phyloP scores from a whole-genome alignment of 2,888 invertebrate species.

The Pheosia gnoma region DNA sequence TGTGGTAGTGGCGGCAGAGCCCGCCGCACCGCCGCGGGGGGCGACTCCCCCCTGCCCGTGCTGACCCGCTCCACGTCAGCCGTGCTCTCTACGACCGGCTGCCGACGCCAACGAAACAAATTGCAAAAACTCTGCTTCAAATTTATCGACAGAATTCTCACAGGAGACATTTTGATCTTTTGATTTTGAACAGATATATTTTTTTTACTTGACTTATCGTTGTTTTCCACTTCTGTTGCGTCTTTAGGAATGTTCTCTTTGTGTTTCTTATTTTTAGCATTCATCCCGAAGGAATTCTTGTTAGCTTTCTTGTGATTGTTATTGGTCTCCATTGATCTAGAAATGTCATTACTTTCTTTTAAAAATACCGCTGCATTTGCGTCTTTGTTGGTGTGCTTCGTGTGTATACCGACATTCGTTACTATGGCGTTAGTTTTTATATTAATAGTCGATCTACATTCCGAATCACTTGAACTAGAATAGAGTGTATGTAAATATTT shows the following conservation, averaged over 20 bases:
- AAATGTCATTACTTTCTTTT: constrained; percentile 64
- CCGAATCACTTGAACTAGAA: constrained; percentile 89
- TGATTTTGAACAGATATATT: constrained; percentile 45
- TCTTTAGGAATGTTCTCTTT: constrained; percentile 69
- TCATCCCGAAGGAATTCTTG: constrained; percentile 84
- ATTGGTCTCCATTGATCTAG: constrained; percentile 67
- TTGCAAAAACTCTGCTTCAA: constrained; percentile 94
- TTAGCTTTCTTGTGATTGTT: constrained; percentile 76
- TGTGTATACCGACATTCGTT: constrained; percentile 71
- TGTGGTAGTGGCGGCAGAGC: constrained; percentile 77
- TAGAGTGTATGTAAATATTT: constrained; percentile 93
- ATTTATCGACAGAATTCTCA: constrained; percentile 88
- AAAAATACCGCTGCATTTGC: constrained; percentile 55
- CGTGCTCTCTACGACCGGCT: constrained; percentile 51
- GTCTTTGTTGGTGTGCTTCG: constrained; percentile 63
- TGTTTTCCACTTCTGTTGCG: constrained; percentile 68
- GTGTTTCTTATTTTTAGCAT: constrained; percentile 86
- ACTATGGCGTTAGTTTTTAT: constrained; percentile 76
- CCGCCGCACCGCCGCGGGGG: constrained; percentile 71
- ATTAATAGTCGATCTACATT: constrained; percentile 74
- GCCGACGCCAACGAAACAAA: constrained; percentile 88
- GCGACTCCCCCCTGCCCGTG: constrained; percentile 54
- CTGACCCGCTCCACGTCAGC: constrained; percentile 57
- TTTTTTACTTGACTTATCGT: constrained; percentile 66
- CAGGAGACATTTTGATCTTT: constrained; percentile 86